These are phyloP conservation scores for Eunapius fragilis DNA, from an alignment of 37 sponge, comb jelly and placozoan genomes.

Conservation along the genomic window DNA sequence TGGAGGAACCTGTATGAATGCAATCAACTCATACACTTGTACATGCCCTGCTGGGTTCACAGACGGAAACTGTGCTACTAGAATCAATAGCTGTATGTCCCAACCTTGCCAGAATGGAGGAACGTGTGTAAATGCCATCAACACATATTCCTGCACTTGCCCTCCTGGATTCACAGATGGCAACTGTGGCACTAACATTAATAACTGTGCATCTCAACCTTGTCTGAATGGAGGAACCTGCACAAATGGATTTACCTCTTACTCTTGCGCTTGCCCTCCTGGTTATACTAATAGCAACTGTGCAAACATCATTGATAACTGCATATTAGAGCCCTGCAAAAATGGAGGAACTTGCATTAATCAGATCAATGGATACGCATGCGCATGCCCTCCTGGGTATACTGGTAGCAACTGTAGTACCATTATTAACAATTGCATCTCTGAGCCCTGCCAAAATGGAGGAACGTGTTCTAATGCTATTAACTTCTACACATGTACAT, in stretches of 20 bases:
- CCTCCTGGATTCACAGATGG: conserved; percentile 26
- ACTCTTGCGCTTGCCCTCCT: conserved; percentile 60
- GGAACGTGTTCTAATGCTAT: too few relatives aligned
- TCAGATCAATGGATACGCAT: background rate
- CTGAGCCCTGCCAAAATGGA: too few relatives aligned
- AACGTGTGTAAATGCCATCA: background rate
- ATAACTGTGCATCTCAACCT: conserved; percentile 16
- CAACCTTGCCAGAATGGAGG: conserved; percentile 23
- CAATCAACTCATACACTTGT: conserved; percentile 9
- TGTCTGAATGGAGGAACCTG: conserved; percentile 49
- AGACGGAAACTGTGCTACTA: conserved; percentile 20
- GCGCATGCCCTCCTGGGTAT: too few relatives aligned
- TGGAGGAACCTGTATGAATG: conserved; percentile 28
- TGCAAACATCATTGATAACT: conserved; percentile 38
- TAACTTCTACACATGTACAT: too few relatives aligned
- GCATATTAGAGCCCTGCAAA: conserved; percentile 45
- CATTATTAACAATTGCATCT: too few relatives aligned
- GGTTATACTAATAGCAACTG: conserved; percentile 68
- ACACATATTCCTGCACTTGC: conserved; percentile 26
- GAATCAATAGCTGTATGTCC: conserved; percentile 38
- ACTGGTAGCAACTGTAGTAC: too few relatives aligned
- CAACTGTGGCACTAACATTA: conserved; percentile 23
- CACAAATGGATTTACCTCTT: conserved; percentile 7
- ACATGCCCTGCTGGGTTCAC: conserved; percentile 35
- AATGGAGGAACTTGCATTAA: conserved; percentile 62